phyloP scores from a whole-genome alignment of 2,797 vertebrate genomes.

The Thamnophis elegans region DNA sequence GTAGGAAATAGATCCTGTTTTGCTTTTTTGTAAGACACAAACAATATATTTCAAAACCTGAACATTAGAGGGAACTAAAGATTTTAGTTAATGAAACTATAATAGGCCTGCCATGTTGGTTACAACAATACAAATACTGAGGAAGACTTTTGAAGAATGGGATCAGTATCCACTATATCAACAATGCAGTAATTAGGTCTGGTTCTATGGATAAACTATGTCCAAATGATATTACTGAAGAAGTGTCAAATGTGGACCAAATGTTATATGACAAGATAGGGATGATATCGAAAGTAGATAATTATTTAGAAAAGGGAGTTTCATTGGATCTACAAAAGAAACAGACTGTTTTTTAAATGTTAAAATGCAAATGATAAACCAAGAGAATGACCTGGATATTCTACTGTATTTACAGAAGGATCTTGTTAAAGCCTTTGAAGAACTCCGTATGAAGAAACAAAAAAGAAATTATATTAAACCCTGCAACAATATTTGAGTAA shows the following conservation, averaged over 20 bases:
- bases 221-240: not conserved
- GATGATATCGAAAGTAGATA: not conserved
- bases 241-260: not conserved
- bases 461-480: not conserved
- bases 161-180: not conserved
- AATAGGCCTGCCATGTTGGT: not conserved
- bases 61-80: not conserved
- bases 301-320: not conserved
- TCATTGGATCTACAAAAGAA: not conserved
- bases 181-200: not conserved
- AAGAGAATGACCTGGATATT: not conserved
- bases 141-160: not conserved
- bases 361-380: not conserved
- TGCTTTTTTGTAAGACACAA: not conserved
- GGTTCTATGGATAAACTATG: not conserved
- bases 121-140: not conserved
- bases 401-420: not conserved
- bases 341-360: not conserved
- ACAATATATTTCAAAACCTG: not conserved
- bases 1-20: not conserved
- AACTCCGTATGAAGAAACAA: not conserved
- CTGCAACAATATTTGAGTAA: not conserved
- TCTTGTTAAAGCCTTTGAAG: not conserved
- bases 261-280: no score
- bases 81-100: not conserved